Evolutionary conservation across 2,888 invertebrate species (phyloP), one percentile per base, ranked within the genome.

Genomic region (Candidula unifasciata): DNA sequence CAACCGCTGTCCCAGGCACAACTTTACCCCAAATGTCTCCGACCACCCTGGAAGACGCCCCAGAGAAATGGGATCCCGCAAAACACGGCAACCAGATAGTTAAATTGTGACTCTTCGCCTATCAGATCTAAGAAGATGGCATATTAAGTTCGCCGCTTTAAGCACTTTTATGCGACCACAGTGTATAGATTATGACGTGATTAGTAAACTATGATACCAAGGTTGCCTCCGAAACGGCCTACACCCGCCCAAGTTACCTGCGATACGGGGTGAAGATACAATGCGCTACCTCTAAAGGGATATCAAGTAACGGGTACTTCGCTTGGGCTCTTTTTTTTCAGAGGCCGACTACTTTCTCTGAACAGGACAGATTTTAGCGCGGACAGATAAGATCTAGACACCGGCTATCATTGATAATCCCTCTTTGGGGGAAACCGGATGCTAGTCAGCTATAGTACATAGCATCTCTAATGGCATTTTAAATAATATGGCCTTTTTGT

Each of bases 31-130:
- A 73, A 44, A 3, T n/a, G 16, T 18, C 54, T 30, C 13, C 79
- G 79, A 79, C 79, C 79, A 79, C 79, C 79, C 79, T 68, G 21
- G 79, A 68, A 79, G 79, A 52, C 60, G n/a, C 24, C 2, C 27
- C 27, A 3, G 1, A n/a, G 79, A 68, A 66, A 79, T 30, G 0
- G 24, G 13, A 68, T 24, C 33, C 21, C 10, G 10, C 0, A 13
- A 3, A 16, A 79, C 44, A 52, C 44, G 10, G 79, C 79, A 66
- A 79, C 79, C 18, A 37, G 79, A 79, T 79, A 30, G n/a, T n/a
- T 44, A 79, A 44, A 68, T 44, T 44, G 37, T n/a, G 68, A 66
- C 44, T 66, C 24, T 79, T 79, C 6, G 44, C 44, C 44, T 18
- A 13, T 18, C 79, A 79, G 37, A 68, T 52, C 66, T 8, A 52